Percentiles rank a stretch among this genome's conserved stretches.
Evolutionary conservation across 2,113 vertebrate species (phyloP).

Genomic region (Columbina picui): DNA sequence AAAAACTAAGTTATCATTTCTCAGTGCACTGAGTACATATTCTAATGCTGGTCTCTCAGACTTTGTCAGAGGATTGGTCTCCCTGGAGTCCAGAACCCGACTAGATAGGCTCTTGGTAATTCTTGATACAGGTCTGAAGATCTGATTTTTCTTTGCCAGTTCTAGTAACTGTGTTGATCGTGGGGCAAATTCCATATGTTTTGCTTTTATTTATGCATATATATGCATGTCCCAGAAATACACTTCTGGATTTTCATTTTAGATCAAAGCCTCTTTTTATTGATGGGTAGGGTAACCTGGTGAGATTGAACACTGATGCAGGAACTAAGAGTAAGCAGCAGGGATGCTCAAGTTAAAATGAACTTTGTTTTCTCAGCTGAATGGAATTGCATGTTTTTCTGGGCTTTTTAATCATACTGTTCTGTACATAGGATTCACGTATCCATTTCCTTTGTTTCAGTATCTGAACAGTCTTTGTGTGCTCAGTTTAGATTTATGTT

Average conservation of each 20-base stretch:
- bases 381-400: not conserved
- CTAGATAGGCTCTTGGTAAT: not conserved
- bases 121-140: not conserved
- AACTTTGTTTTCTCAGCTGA: not conserved
- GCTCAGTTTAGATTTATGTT: not conserved
- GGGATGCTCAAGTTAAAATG: not conserved
- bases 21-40: not conserved
- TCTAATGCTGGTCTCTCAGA: not conserved
- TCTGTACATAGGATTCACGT: not conserved
- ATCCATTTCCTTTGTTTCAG: not conserved
- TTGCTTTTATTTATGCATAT: not conserved
- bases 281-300: not conserved
- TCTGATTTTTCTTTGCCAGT: not conserved
- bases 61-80: not conserved
- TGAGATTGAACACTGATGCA: not conserved
- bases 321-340: not conserved
- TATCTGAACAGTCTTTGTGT: not conserved
- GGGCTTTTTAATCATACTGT: not conserved
- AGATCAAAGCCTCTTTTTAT: not conserved
- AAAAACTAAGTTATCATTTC: not conserved
- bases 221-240: not conserved
- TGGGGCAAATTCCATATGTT: not conserved
- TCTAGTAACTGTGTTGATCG: not conserved
- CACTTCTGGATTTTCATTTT: not conserved
- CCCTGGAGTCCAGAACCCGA: not conserved